These are phyloP conservation scores for Lepidocyrtoides sp. DNA, from an alignment of 2,888 invertebrate species.

Conservation along the genomic window DNA sequence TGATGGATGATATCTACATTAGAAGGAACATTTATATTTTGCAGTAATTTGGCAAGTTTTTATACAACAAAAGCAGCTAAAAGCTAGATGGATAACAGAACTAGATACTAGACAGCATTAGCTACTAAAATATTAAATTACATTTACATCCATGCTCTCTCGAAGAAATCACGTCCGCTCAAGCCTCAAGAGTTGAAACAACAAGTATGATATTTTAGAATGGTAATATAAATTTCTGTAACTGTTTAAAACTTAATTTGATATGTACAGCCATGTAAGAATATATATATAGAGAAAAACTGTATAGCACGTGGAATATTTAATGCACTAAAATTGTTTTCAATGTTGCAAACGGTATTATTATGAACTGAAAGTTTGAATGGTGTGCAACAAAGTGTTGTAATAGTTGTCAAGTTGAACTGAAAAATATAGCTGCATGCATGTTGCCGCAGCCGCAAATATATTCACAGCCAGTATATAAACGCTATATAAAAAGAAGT, in stretches of 20 bases:
- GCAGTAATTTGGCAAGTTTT: too few relatives aligned
- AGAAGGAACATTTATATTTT: too few relatives aligned
- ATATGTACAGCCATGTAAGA: slow-evolving; percentile 62
- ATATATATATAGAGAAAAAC: slow-evolving; percentile 10
- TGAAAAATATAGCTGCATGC: slow-evolving; percentile 70
- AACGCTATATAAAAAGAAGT: slow-evolving; percentile 12
- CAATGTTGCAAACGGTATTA: slow-evolving; percentile 31
- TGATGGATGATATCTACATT: neutral
- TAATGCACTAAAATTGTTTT: slow-evolving; percentile 47
- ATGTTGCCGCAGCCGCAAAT: slow-evolving; percentile 62
- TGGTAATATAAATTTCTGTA: slow-evolving; percentile 17
- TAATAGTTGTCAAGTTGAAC: slow-evolving; percentile 26
- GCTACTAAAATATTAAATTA: too few relatives aligned
- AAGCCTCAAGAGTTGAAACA: slow-evolving; percentile 25
- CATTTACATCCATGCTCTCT: slow-evolving; percentile 53
- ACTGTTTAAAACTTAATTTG: slow-evolving; percentile 18
- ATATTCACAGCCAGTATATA: slow-evolving; percentile 36
- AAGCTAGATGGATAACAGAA: too few relatives aligned
- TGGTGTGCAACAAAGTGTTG: slow-evolving; percentile 57
- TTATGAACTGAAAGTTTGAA: slow-evolving; percentile 54
- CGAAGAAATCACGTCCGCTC: slow-evolving; percentile 78
- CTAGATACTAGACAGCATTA: too few relatives aligned
- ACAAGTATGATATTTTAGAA: neutral
- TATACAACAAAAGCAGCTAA: neutral
- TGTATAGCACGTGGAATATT: slow-evolving; percentile 49